Evolutionary conservation across 2,888 invertebrate species (phyloP).

Genomic region (Capitulum mitella): DNA sequence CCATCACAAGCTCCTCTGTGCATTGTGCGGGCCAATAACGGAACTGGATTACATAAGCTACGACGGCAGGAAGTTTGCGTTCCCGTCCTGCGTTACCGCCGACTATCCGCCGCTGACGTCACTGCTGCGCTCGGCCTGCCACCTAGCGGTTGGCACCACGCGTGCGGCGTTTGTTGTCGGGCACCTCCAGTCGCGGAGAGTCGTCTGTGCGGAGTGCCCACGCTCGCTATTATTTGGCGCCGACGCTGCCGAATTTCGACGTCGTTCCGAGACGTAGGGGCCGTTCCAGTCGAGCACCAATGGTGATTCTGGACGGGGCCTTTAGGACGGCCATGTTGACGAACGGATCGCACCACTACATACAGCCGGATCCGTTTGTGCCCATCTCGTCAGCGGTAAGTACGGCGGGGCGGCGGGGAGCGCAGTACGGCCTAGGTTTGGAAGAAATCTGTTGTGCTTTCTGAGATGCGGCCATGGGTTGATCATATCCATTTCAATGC

Average conservation of each 20-base stretch:
- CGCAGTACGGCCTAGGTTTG: too few relatives aligned
- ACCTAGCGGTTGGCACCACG: background rate
- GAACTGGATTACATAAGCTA: too few relatives aligned
- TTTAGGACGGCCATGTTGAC: background rate
- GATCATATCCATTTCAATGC: too few relatives aligned
- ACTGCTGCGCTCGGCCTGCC: background rate
- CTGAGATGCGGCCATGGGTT: too few relatives aligned
- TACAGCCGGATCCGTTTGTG: slow-evolving; percentile 5
- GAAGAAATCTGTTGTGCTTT: too few relatives aligned
- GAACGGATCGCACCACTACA: background rate
- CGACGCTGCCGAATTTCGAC: too few relatives aligned
- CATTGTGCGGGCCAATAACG: too few relatives aligned
- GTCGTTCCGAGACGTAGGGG: background rate
- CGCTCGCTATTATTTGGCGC: background rate
- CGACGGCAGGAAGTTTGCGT: too few relatives aligned
- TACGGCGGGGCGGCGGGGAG: background rate
- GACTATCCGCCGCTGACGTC: background rate
- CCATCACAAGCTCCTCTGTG: too few relatives aligned
- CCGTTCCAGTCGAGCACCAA: background rate
- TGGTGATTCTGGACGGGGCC: background rate
- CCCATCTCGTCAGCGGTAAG: background rate
- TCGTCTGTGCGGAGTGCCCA: background rate
- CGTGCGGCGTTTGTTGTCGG: background rate
- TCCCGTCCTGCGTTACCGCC: too few relatives aligned
- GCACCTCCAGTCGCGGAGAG: background rate